Base-by-base conservation (phyloP, 2,888 invertebrate genomes). In the Drosophila niveifrons region DNA sequence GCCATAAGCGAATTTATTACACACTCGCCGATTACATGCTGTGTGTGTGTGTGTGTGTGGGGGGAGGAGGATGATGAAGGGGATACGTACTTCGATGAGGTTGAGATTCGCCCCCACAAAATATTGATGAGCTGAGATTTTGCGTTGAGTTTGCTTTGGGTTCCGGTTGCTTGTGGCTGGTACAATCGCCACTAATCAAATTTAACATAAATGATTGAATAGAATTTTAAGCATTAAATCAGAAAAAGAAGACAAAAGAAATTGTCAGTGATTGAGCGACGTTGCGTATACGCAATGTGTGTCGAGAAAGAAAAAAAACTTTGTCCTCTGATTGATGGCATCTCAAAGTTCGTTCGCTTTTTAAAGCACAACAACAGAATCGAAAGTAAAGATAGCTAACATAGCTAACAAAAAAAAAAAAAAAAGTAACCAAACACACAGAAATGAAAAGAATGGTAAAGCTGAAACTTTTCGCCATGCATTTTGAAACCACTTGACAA, bases 131-230 rank as follows among this genome's bases (percentile, higher is more conserved):
- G 74, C 66, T 46, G 55, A 68, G 67, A 61, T 70, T 63, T 55
- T 55, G 56, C 13, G 28, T 9, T 11, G 2, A 28, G 74, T 80
- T 79, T 75, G 61, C 50, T 69, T 59, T 41, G 69, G 72, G 62
- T 41, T 75, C 59, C 61, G 41, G 55, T 62, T 69, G 58, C 76
- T 48, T 51, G 11, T 43, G 34, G 50, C 18, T 23, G 6, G 28
- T 34, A 43, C 44, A 29, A 75, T 44, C 72, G 57, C 41, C 57
- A 70, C 82, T 89, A 89, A 85, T 89, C 85, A 87, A 86, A 87
- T 86, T 89, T 75, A 82, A 75, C 78, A 84, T 87, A 89, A 89
- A 89, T 86, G 89, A 89, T 86, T 82, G 89, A 86, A 84, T 89
- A 82, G 70, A 80, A 77, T 89, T 87, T 88, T 84, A 75, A 82